Conservation (phyloP, 2,888 invertebrate genomes). For the Drosophila tanythrix region DNA sequence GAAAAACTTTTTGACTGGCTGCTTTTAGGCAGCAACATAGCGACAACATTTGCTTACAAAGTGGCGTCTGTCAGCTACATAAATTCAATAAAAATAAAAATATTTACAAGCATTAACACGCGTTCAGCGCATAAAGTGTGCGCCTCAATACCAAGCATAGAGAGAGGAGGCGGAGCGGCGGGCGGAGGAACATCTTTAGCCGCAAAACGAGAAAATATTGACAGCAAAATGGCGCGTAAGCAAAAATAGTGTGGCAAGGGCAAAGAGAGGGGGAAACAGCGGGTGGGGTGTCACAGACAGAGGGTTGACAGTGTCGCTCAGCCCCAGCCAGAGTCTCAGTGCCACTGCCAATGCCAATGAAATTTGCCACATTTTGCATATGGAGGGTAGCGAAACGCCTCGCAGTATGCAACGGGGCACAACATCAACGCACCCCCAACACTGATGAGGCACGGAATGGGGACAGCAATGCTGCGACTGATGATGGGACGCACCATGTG, state of each 20-base stretch:
- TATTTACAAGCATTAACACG: slow-evolving; percentile 82
- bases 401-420: slow-evolving; percentile 23
- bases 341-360: slow-evolving; percentile 64
- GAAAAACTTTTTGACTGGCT: slow-evolving; percentile 21
- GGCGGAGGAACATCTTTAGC: slow-evolving; percentile 18
- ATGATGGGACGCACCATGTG: slow-evolving; percentile 66
- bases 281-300: slow-evolving; percentile 37
- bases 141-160: slow-evolving; percentile 5
- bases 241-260: slow-evolving; percentile 53
- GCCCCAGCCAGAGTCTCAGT: slow-evolving; percentile 37
- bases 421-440: slow-evolving; percentile 22
- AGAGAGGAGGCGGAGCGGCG: neutral
- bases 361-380: slow-evolving; percentile 68
- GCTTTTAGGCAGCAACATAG: slow-evolving; percentile 57
- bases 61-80: slow-evolving; percentile 49
- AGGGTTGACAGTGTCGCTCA: slow-evolving; percentile 51
- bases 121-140: slow-evolving; percentile 62
- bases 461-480: slow-evolving; percentile 15
- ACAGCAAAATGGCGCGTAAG: slow-evolving; percentile 72
- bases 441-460: slow-evolving; percentile 5
- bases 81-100: slow-evolving; percentile 83
- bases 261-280: neutral
- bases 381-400: slow-evolving; percentile 34
- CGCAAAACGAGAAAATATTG: slow-evolving; percentile 66
- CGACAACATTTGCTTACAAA: slow-evolving; percentile 49